Evolutionary conservation across 2,888 invertebrate species (phyloP).

Genomic region (Baronia brevicornis): DNA sequence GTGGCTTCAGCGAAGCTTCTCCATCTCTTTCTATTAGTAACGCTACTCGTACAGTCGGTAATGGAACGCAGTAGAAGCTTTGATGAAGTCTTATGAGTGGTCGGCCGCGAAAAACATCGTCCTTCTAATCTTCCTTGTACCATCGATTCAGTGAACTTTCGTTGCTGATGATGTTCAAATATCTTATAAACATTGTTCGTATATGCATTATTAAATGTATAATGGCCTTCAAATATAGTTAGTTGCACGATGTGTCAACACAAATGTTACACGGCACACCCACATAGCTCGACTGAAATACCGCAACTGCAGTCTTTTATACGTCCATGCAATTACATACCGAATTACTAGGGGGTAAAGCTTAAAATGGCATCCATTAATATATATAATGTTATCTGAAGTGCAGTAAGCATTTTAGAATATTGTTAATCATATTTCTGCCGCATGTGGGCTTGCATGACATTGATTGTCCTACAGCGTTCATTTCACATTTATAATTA

Average conservation of each 20-base stretch:
- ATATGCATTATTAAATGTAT: too few relatives aligned
- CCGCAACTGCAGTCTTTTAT: constrained; percentile 2
- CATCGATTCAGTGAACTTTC: too few relatives aligned
- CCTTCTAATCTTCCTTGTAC: too few relatives aligned
- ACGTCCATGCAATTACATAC: constrained; percentile 3
- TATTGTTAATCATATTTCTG: constrained; percentile 5
- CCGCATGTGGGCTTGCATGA: constrained; percentile 7
- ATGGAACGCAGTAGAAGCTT: too few relatives aligned
- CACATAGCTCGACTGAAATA: constrained; percentile 7
- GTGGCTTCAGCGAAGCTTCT: too few relatives aligned
- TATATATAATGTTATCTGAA: not conserved
- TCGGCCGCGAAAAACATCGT: too few relatives aligned
- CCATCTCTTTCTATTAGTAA: too few relatives aligned
- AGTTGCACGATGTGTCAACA: constrained; percentile 11
- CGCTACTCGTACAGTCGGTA: too few relatives aligned
- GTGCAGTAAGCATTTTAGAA: not conserved
- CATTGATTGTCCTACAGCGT: constrained; percentile 12
- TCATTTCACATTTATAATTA: constrained; percentile 5
- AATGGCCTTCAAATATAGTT: too few relatives aligned
- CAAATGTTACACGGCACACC: constrained; percentile 10
- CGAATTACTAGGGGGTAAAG: constrained; percentile 2
- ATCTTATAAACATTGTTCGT: too few relatives aligned
- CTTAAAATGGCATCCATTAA: constrained; percentile 5
- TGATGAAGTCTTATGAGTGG: too few relatives aligned
- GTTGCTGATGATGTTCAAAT: too few relatives aligned